Conservation (phyloP, 2,113 vertebrate genomes). For the Dissostichus mawsoni region DNA sequence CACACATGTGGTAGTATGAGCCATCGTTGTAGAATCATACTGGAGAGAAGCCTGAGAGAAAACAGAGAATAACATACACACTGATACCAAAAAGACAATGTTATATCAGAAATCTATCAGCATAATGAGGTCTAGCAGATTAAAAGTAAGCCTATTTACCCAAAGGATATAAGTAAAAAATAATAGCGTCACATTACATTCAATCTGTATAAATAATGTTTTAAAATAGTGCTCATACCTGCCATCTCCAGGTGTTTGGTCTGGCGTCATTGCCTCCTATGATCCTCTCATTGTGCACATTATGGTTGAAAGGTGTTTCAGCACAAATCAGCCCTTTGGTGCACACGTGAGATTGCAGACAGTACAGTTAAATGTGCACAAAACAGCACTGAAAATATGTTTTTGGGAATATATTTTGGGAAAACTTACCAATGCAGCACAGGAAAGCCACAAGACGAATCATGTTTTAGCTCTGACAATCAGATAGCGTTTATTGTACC, state of each 20-base stretch:
- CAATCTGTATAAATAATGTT: no score
- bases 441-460: conserved; percentile 65
- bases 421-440: conserved; percentile 68
- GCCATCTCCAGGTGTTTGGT: conserved; percentile 80
- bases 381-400: neutral
- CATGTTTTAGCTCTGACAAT: conserved; percentile 59
- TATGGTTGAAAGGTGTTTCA: conserved; percentile 49
- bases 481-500: neutral
- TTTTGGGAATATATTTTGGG: neutral
- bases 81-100: no score
- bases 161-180: no score
- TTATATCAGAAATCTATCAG: neutral
- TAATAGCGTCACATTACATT: no score
- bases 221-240: conserved; percentile 61
- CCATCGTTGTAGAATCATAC: neutral
- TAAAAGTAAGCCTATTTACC: no score
- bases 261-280: conserved; percentile 66
- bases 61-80: conserved; percentile 1
- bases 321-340: conserved; percentile 68
- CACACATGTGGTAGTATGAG: conserved; percentile 70
- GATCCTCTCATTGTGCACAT: conserved; percentile 63
- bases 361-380: neutral
- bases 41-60: conserved; percentile 73
- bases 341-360: neutral
- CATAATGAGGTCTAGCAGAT: no score